Evolutionary conservation across 2,113 vertebrate species (phyloP), one percentile per base, ranked within the genome.

Genomic region (Myotis brandtii): DNA sequence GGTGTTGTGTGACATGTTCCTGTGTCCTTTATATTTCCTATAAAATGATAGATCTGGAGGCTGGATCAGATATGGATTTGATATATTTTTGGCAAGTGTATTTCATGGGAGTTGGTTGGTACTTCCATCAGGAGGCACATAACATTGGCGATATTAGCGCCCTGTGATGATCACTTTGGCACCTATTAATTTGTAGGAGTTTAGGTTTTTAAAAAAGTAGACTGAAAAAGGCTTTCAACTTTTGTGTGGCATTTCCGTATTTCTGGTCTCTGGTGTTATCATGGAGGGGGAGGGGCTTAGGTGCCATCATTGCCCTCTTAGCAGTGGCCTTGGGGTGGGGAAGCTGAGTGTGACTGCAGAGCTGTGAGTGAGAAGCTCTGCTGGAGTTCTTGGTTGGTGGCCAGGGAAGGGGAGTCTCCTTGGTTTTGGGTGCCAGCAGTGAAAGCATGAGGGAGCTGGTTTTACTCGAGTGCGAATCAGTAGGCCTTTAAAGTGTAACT

Each of bases 171-270:
- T 59, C 76, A 52, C 64, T 32, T 75, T 7, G 48, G 75, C 17
- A 69, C 23, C 66, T 20, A 8, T 18, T 32, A 20, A 50, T 56
- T 93, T 92, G 5, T 82, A 48, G 54, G 43, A 9, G 13, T 67
- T 34, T 6, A 54, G 91, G 56, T 72, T 89, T 95, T 93, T 70
- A 84, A 86, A 80, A 59, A 56, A 79, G 50, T 83, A 70, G 75
- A 52, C 13, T 14, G 21, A 59, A 79, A 69, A 76, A 17, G 2
- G 18, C 17, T 7, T 62, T 67, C 54, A 17, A 9, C 1, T n/a
- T 70, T 69, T n/a, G 8, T 32, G 80, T 54, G 59, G 34, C 27
- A 34, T 48, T 66, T 23, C 20, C 25, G 9, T 48, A 56, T 67
- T 91, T 20, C 72, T n/a, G 12, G 23, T 64, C 30, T 62, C 64